A percentile compares a stretch with the other conserved stretches of the same genome.
These are phyloP conservation scores for Cheilosia scutellata DNA, from an alignment of 2,888 invertebrate species.

Conservation along the genomic window DNA sequence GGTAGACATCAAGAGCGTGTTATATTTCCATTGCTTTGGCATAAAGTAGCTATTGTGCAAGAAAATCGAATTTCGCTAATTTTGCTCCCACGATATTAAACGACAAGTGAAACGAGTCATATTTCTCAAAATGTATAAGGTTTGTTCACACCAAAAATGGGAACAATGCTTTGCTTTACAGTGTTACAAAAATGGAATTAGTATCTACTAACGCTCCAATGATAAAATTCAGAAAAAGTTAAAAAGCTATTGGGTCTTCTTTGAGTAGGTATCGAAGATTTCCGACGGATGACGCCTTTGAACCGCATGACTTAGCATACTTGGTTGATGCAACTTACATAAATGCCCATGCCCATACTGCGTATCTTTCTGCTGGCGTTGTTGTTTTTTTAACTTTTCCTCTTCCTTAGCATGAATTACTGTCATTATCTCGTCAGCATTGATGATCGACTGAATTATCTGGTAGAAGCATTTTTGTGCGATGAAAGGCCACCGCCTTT, in stretches of 20 bases:
- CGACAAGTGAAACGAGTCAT: conserved; percentile 56
- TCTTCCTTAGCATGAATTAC: conserved; percentile 74
- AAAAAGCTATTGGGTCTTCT: conserved; percentile 21
- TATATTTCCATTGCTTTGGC: conserved; percentile 45
- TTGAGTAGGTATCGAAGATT: conserved; percentile 41
- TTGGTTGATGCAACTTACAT: conserved; percentile 47
- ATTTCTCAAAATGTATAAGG: conserved; percentile 40
- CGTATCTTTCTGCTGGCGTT: conserved; percentile 58
- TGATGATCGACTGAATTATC: conserved; percentile 74
- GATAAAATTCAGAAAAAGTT: conserved; percentile 53
- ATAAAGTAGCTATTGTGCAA: conserved; percentile 34
- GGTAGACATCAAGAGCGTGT: conserved; percentile 46
- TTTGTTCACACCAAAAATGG: conserved; percentile 4
- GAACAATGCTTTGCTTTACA: conserved; percentile 12
- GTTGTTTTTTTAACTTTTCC: conserved; percentile 66
- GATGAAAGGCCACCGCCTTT: conserved; percentile 75
- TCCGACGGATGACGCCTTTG: conserved; percentile 63
- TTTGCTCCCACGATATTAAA: conserved; percentile 66
- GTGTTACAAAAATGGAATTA: background rate
- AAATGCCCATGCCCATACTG: conserved; percentile 11
- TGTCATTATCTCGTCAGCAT: conserved; percentile 75
- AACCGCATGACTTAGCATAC: conserved; percentile 68
- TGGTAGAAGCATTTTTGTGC: conserved; percentile 67
- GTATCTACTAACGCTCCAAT: conserved; percentile 11
- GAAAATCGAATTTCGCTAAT: conserved; percentile 64